Evolutionary conservation across 2,888 invertebrate species (phyloP).

Genomic region (Andrena marginata): DNA sequence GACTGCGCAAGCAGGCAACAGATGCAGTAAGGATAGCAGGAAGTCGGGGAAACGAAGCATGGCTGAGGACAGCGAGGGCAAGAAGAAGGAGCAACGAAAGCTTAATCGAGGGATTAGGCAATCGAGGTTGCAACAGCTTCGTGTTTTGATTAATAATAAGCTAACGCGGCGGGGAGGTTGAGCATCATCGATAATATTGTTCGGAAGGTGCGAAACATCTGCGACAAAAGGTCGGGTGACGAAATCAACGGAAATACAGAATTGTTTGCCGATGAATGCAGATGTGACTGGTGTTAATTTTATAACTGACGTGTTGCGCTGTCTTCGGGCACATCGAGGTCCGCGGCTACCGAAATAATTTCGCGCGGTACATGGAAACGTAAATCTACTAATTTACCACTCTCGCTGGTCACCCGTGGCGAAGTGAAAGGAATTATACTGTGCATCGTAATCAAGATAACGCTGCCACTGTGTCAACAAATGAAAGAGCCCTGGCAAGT

Average conservation of each 20-base stretch:
- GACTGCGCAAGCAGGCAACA: constrained; percentile 73
- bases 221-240: constrained; percentile 30
- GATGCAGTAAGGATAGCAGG: constrained; percentile 58
- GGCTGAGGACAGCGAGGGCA: constrained; percentile 15
- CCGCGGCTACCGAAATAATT: background rate
- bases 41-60: constrained; percentile 39
- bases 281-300: constrained; percentile 34
- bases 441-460: background rate
- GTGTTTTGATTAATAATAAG: constrained; percentile 47
- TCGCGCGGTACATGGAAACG: background rate
- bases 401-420: too few species aligned
- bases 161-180: constrained; percentile 39
- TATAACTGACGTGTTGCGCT: constrained; percentile 35
- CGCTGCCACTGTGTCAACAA: constrained; percentile 17
- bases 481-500: constrained; percentile 26
- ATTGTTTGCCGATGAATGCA: constrained; percentile 28
- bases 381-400: background rate
- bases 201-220: constrained; percentile 20
- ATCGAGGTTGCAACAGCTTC: constrained; percentile 18
- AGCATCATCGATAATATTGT: constrained; percentile 21
- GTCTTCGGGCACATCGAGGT: constrained; percentile 22
- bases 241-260: constrained; percentile 35
- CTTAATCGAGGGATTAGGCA: constrained; percentile 31
- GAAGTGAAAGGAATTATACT: background rate
- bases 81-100: constrained; percentile 13